A percentile compares a stretch with the other conserved stretches of the same genome.
Conservation (phyloP, 2,113 vertebrate genomes). For the Phoenicopterus ruber region DNA sequence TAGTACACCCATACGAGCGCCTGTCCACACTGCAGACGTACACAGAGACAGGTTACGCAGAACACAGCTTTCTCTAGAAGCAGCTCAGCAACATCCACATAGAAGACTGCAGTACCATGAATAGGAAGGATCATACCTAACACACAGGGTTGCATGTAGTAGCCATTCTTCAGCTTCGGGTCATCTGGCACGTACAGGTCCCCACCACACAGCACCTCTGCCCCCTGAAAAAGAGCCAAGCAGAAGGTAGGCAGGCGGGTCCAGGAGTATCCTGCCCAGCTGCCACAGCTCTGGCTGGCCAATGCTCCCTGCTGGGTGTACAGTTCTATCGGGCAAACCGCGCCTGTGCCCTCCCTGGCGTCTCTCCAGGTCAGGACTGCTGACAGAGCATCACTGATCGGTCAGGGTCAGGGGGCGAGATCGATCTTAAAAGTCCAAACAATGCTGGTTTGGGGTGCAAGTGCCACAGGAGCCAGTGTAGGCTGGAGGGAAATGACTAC, state of each 20-base stretch:
- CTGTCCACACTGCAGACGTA: accelerated
- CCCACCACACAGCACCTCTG: constrained; percentile 88
- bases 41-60: background rate
- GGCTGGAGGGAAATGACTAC: background rate
- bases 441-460: background rate
- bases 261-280: background rate
- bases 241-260: background rate
- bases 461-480: background rate
- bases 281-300: background rate
- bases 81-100: background rate
- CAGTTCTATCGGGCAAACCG: background rate
- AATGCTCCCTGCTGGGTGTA: background rate
- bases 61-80: background rate
- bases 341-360: background rate
- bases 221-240: constrained; percentile 78
- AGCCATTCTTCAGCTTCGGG: constrained; percentile 86
- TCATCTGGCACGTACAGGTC: constrained; percentile 80
- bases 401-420: background rate
- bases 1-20: background rate
- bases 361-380: background rate
- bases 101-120: background rate
- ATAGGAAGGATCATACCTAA: constrained; percentile 74
- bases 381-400: background rate
- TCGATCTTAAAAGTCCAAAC: background rate
- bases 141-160: constrained; percentile 90